phyloP scores from a whole-genome alignment of 1,140 invertebrate genomes.

The Hylyphantes graminicola region DNA sequence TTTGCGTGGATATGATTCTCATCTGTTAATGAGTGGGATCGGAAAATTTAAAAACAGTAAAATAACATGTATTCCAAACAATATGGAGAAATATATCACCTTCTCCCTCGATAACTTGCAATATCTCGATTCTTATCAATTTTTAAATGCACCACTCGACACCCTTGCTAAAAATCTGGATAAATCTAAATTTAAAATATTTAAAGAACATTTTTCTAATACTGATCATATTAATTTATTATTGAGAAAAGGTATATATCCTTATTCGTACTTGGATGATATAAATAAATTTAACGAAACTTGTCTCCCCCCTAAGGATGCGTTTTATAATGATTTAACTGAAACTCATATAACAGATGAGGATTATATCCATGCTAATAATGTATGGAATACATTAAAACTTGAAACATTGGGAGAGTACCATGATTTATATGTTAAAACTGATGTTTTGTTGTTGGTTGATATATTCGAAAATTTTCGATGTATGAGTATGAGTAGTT shows the following conservation, averaged over 20 bases:
- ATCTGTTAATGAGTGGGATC: background rate
- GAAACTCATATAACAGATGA: background rate
- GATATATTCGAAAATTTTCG: conserved; percentile 24
- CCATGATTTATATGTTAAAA: conserved; percentile 12
- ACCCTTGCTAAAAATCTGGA: background rate
- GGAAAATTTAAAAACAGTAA: background rate
- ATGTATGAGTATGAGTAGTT: background rate
- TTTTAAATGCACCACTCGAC: background rate
- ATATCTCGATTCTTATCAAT: background rate
- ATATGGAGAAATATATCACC: background rate
- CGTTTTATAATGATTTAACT: conserved; percentile 1
- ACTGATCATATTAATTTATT: background rate
- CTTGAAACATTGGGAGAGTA: background rate
- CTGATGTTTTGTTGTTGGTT: background rate
- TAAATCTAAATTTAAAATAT: background rate
- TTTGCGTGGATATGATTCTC: background rate
- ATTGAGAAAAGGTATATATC: background rate
- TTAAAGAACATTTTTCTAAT: background rate
- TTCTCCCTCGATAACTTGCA: background rate
- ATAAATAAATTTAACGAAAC: conserved; percentile 1
- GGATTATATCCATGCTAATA: conserved; percentile 16
- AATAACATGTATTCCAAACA: background rate
- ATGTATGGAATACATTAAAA: background rate
- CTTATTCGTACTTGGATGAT: background rate
- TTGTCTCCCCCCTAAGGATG: background rate